A percentile compares a stretch with the other conserved stretches of the same genome.
Conservation (phyloP, 2,888 invertebrate species). For the Acanthosepion lycidas region DNA sequence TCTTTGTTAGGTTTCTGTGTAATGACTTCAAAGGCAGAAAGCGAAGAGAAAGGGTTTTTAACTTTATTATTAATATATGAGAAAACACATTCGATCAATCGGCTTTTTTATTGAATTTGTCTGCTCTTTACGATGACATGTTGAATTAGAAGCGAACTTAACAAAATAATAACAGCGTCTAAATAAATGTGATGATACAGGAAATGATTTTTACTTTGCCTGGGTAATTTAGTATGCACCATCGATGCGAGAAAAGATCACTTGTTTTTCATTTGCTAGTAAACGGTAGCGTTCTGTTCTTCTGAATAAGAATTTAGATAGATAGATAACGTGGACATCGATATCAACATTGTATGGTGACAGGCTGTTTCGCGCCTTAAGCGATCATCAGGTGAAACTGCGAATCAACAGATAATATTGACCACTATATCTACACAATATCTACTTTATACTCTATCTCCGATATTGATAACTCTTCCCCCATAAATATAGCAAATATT, state of each 20-base stretch:
- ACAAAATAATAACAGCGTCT: neutral
- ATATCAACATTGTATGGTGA: too few relatives aligned
- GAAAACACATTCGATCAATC: neutral
- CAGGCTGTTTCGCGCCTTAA: too few relatives aligned
- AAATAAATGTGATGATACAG: neutral
- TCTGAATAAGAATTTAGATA: too few relatives aligned
- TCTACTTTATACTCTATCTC: too few relatives aligned
- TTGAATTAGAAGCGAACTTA: neutral
- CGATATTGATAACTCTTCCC: too few relatives aligned
- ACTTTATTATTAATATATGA: neutral
- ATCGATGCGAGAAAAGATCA: neutral
- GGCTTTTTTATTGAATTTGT: neutral
- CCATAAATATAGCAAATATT: too few relatives aligned
- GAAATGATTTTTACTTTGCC: neutral
- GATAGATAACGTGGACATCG: too few relatives aligned
- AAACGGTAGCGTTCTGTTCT: too few relatives aligned
- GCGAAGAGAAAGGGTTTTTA: neutral
- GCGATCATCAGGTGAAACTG: too few relatives aligned
- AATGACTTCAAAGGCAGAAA: neutral
- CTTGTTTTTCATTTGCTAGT: neutral
- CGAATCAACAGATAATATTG: too few relatives aligned
- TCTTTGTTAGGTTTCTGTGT: neutral
- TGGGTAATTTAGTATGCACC: neutral
- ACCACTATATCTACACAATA: too few relatives aligned
- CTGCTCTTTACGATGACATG: neutral